Evolutionary conservation across 2,888 invertebrate genomes (phyloP).

Genomic region (Carcina quercana): DNA sequence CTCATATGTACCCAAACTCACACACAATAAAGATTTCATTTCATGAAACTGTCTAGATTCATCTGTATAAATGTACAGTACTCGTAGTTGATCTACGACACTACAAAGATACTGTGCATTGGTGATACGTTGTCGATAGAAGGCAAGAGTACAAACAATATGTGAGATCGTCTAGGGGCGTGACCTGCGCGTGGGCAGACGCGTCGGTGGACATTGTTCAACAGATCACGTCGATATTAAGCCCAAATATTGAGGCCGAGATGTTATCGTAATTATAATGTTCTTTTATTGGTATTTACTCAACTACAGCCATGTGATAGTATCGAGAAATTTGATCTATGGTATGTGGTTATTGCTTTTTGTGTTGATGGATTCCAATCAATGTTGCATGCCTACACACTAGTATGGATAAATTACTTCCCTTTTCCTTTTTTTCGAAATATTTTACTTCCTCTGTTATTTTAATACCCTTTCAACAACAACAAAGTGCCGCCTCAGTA

Average conservation of each 20-base stretch:
- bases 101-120: no score
- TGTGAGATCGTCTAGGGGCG: slow-evolving; percentile 51
- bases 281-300: slow-evolving; percentile 67
- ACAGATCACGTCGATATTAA: slow-evolving; percentile 46
- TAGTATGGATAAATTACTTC: no score
- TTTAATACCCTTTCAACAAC: no score
- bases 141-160: slow-evolving; percentile 40
- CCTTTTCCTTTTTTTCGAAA: no score
- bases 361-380: no score
- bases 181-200: slow-evolving; percentile 53
- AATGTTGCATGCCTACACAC: no score
- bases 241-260: slow-evolving; percentile 56
- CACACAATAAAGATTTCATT: no score
- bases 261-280: slow-evolving; percentile 69
- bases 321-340: slow-evolving; percentile 29
- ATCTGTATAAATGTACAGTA: no score
- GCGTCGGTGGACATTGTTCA: slow-evolving; percentile 67
- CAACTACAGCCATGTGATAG: slow-evolving; percentile 33
- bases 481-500: no score
- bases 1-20: no score
- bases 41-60: no score
- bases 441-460: no score
- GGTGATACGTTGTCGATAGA: slow-evolving; percentile 41
- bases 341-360: background rate
- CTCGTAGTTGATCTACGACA: slow-evolving; percentile 19